phyloP scores from a whole-genome alignment of 2,113 vertebrate species.

The Rhea pennata region DNA sequence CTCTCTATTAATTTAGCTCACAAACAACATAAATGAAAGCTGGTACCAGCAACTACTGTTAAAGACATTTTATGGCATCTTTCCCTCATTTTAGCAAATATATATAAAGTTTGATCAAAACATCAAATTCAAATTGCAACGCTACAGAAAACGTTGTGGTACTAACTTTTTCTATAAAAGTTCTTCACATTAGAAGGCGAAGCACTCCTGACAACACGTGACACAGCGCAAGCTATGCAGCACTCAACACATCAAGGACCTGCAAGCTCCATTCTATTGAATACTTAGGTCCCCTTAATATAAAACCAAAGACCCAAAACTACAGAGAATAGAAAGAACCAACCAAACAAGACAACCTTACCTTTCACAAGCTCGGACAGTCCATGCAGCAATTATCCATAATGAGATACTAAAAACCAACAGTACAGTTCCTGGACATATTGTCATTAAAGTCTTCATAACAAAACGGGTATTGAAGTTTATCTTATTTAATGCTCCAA shows the following conservation, averaged over 20 bases:
- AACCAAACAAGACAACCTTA: conserved; percentile 75
- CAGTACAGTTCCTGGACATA: conserved; percentile 98
- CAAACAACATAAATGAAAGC: neutral
- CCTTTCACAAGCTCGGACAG: conserved; percentile 99
- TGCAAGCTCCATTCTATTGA: neutral
- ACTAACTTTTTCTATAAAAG: neutral
- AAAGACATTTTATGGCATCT: neutral
- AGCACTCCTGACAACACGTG: neutral
- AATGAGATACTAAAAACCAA: conserved; percentile 99
- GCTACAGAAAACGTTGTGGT: neutral
- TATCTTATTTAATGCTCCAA: conserved; percentile 99
- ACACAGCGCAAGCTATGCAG: neutral
- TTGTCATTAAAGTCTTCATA: conserved; percentile 99
- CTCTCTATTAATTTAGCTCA: neutral
- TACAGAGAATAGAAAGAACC: neutral
- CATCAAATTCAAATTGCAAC: neutral
- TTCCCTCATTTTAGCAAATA: neutral
- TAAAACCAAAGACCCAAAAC: neutral
- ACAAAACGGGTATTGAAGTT: conserved; percentile 99
- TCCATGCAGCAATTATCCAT: conserved; percentile 99
- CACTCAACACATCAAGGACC: neutral
- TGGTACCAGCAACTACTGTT: neutral
- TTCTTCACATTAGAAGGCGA: neutral
- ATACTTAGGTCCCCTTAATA: neutral
- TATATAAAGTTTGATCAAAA: neutral